phyloP scores from a whole-genome alignment of 2,113 vertebrate genomes.

The Stegastes partitus region DNA sequence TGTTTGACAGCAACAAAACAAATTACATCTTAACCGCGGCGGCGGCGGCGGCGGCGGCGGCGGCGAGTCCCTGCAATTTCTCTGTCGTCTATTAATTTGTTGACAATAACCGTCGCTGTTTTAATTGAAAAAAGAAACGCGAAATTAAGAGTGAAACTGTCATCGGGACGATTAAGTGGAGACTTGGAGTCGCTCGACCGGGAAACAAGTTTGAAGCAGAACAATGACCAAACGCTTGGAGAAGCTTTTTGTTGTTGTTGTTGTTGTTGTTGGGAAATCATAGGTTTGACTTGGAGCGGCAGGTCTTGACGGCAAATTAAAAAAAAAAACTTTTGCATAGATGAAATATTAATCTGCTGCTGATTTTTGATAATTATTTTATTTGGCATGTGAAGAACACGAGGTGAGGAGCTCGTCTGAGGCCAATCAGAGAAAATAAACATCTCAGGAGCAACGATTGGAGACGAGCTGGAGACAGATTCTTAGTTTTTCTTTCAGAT shows the following conservation, averaged over 20 bases:
- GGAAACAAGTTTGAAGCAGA: not conserved
- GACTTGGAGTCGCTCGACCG: not conserved
- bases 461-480: too few relatives aligned
- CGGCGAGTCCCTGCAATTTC: slow-evolving; percentile 21
- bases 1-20: slow-evolving; percentile 35
- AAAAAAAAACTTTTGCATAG: not conserved
- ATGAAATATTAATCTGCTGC: slow-evolving; percentile 2
- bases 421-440: too few relatives aligned
- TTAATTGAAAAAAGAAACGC: not conserved
- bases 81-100: slow-evolving; percentile 17
- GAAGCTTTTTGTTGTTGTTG: not conserved
- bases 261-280: not conserved
- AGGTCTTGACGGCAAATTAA: too few relatives aligned
- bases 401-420: too few relatives aligned
- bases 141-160: not conserved
- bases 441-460: too few relatives aligned
- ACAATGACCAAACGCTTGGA: not conserved
- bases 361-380: too few relatives aligned
- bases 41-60: slow-evolving; percentile 1
- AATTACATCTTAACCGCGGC: slow-evolving; percentile 17
- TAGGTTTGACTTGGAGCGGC: not conserved
- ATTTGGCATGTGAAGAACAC: too few relatives aligned
- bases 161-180: not conserved
- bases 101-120: not conserved
- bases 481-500: too few relatives aligned